Percentiles rank a stretch among this genome's conserved stretches.
These are phyloP conservation scores for Sturmia bella DNA, from an alignment of 2,888 invertebrate genomes.

Conservation along the genomic window DNA sequence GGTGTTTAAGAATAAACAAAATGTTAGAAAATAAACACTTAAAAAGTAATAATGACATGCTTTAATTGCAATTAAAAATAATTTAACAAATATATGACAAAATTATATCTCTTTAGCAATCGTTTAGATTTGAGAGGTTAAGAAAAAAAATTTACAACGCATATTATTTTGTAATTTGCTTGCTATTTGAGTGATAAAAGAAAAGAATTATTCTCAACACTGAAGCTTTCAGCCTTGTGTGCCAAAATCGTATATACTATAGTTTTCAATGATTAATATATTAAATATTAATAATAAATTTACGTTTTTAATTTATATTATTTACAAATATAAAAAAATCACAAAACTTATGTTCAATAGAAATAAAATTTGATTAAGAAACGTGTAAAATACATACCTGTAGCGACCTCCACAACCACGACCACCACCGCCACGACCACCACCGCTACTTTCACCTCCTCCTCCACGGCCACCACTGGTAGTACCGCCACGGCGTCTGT, in stretches of 20 bases:
- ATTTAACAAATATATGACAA: constrained; percentile 33
- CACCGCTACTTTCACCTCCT: constrained; percentile 75
- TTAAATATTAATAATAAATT: constrained; percentile 13
- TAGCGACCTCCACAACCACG: constrained; percentile 75
- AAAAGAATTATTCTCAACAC: constrained; percentile 17
- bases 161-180: constrained; percentile 32
- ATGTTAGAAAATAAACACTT: constrained; percentile 25
- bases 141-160: not conserved
- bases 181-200: constrained; percentile 25
- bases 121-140: not conserved
- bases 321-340: constrained; percentile 42
- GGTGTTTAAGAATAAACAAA: constrained; percentile 11
- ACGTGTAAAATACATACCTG: constrained; percentile 75
- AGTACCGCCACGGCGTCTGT: constrained; percentile 82
- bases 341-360: constrained; percentile 28
- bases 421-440: constrained; percentile 71
- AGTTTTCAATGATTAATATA: not conserved
- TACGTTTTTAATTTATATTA: constrained; percentile 10
- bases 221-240: constrained; percentile 7
- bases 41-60: constrained; percentile 48
- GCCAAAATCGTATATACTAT: constrained; percentile 29
- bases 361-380: constrained; percentile 32
- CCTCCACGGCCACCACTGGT: constrained; percentile 77
- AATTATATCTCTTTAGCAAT: not conserved
- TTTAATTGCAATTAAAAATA: constrained; percentile 3